Percentiles rank a stretch among this genome's conserved stretches.
Conservation (phyloP, 2,113 vertebrate genomes). For the Psephotus haematonotus region DNA sequence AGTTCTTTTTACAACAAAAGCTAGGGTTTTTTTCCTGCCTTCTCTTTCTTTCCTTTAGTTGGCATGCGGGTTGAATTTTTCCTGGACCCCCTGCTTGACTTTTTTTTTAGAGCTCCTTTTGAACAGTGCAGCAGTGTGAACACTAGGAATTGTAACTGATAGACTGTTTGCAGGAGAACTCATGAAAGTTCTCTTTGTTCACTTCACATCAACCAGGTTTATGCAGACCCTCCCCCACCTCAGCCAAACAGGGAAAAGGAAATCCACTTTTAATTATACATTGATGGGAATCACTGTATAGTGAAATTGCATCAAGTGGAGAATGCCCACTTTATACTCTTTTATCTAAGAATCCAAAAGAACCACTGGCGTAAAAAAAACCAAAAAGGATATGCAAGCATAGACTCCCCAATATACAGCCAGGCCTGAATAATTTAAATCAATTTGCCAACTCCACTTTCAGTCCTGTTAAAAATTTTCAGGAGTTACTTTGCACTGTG, state of each 20-base stretch:
- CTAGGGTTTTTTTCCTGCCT: constrained; percentile 66
- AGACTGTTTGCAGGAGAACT: constrained; percentile 80
- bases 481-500: background rate
- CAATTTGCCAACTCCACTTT: constrained; percentile 21
- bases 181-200: constrained; percentile 83
- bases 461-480: constrained; percentile 29
- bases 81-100: constrained; percentile 81
- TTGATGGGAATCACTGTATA: constrained; percentile 77
- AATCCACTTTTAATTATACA: constrained; percentile 85
- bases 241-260: constrained; percentile 75
- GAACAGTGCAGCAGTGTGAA: constrained; percentile 76
- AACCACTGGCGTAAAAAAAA: constrained; percentile 4
- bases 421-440: constrained; percentile 56
- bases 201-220: constrained; percentile 76
- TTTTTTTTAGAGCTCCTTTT: constrained; percentile 78
- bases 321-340: constrained; percentile 73
- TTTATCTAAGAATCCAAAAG: constrained; percentile 69
- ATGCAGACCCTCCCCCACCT: constrained; percentile 66
- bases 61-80: constrained; percentile 77
- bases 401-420: constrained; percentile 15
- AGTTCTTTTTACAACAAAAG: constrained; percentile 83
- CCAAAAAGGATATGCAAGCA: constrained; percentile 47
- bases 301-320: constrained; percentile 72
- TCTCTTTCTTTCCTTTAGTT: constrained; percentile 79
- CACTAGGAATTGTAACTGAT: constrained; percentile 82